Evolutionary conservation across 1,140 invertebrate species (phyloP).

Genomic region (Ganaspis sp.): DNA sequence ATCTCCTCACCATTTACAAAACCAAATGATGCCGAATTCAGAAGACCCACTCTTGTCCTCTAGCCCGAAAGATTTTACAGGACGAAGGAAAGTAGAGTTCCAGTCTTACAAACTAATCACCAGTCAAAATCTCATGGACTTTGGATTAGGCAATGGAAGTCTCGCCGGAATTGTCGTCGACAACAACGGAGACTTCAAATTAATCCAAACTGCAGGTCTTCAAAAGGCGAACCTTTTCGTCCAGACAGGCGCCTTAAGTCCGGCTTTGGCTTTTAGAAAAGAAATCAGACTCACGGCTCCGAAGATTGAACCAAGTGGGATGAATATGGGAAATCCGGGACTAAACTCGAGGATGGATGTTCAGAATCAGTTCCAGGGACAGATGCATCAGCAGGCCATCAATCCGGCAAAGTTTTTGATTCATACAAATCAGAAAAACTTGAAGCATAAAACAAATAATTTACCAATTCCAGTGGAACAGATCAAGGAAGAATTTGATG

Average conservation of each 20-base stretch:
- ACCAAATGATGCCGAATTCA: conserved; percentile 89
- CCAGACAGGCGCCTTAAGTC: conserved; percentile 68
- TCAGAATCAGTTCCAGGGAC: conserved; percentile 52
- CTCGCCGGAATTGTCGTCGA: conserved; percentile 80
- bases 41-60: conserved; percentile 89
- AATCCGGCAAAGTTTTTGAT: conserved; percentile 72
- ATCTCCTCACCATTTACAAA: conserved; percentile 79
- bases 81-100: conserved; percentile 80
- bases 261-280: conserved; percentile 70
- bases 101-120: conserved; percentile 80
- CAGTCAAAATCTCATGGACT: conserved; percentile 80
- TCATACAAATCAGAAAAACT: conserved; percentile 61
- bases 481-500: conserved; percentile 79
- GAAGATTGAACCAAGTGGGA: conserved; percentile 62
- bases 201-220: conserved; percentile 78
- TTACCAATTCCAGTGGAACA: conserved; percentile 72
- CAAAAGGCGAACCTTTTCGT: conserved; percentile 77
- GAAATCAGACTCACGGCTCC: conserved; percentile 67
- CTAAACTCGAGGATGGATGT: conserved; percentile 41
- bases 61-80: conserved; percentile 85
- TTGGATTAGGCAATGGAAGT: conserved; percentile 77
- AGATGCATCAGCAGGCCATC: conserved; percentile 62
- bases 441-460: conserved; percentile 65
- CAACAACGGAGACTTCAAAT: conserved; percentile 81
- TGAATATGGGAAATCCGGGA: conserved; percentile 47